Conservation (phyloP, 1,140 invertebrate species). For the Pararge aegeria region DNA sequence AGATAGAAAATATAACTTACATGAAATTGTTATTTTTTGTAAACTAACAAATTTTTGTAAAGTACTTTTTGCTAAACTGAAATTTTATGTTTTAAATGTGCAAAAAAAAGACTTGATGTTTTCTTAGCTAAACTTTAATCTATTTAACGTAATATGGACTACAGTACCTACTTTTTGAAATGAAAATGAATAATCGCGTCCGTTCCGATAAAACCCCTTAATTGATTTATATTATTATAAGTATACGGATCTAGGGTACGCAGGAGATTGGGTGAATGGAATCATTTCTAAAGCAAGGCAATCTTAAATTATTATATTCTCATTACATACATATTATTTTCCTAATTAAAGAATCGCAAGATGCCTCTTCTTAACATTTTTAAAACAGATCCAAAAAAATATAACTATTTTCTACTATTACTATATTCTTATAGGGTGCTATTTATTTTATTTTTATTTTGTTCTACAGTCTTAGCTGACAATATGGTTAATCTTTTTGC, state of each 20-base stretch:
- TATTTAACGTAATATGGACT: background rate
- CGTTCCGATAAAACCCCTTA: constrained; percentile 19
- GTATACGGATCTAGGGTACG: constrained; percentile 2
- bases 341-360: too few species aligned
- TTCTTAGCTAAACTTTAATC: constrained; percentile 8
- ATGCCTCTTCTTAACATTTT: constrained; percentile 3
- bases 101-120: constrained; percentile 16
- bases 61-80: constrained; percentile 1
- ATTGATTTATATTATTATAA: constrained; percentile 9
- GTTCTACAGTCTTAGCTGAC: constrained; percentile 58
- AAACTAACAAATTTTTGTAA: constrained; percentile 11
- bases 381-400: too few species aligned
- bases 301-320: too few species aligned
- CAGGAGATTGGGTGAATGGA: background rate
- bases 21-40: constrained; percentile 30
- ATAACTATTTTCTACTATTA: background rate
- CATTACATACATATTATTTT: too few species aligned
- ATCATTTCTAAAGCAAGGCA: background rate
- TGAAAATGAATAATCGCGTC: constrained; percentile 24
- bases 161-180: constrained; percentile 1
- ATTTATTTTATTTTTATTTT: constrained; percentile 40
- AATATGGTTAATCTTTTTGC: constrained; percentile 67
- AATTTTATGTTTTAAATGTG: constrained; percentile 9
- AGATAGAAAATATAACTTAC: constrained; percentile 57
- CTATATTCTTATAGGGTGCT: constrained; percentile 45